These are phyloP conservation scores for Beris chalybata DNA, from an alignment of 2,888 invertebrate genomes.

Conservation along the genomic window DNA sequence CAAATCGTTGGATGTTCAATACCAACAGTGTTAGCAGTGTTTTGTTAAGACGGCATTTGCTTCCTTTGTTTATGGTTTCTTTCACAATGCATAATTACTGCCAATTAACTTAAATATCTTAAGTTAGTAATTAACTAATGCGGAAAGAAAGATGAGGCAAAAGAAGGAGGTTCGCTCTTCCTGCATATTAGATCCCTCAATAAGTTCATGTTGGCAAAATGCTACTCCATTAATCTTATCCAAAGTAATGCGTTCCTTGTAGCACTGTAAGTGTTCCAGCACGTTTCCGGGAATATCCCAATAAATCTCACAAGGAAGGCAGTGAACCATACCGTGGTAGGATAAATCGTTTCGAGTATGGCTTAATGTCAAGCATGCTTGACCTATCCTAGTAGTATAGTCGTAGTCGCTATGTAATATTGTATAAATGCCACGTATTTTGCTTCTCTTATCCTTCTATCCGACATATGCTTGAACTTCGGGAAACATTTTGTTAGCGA, in stretches of 20 bases:
- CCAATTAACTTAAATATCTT: constrained; percentile 24
- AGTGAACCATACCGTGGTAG: constrained; percentile 31
- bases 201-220: constrained; percentile 18
- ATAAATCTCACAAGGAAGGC: constrained; percentile 29
- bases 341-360: constrained; percentile 31
- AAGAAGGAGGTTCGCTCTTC: too few species aligned
- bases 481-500: too few species aligned
- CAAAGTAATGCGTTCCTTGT: constrained; percentile 29
- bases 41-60: too few species aligned
- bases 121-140: constrained; percentile 23
- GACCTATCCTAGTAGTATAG: constrained; percentile 11
- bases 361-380: constrained; percentile 31
- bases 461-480: too few species aligned
- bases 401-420: too few species aligned
- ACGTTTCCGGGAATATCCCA: constrained; percentile 32
- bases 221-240: constrained; percentile 27
- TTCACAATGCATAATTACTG: constrained; percentile 7
- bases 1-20: too few species aligned
- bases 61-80: too few species aligned
- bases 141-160: too few species aligned
- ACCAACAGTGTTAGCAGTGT: too few species aligned
- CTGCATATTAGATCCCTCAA: too few species aligned
- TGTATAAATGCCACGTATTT: too few species aligned
- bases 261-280: constrained; percentile 28
- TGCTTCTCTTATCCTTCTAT: too few species aligned